These are phyloP conservation scores for Dasypolia templi DNA, from an alignment of 2,888 invertebrate genomes.

Conservation along the genomic window DNA sequence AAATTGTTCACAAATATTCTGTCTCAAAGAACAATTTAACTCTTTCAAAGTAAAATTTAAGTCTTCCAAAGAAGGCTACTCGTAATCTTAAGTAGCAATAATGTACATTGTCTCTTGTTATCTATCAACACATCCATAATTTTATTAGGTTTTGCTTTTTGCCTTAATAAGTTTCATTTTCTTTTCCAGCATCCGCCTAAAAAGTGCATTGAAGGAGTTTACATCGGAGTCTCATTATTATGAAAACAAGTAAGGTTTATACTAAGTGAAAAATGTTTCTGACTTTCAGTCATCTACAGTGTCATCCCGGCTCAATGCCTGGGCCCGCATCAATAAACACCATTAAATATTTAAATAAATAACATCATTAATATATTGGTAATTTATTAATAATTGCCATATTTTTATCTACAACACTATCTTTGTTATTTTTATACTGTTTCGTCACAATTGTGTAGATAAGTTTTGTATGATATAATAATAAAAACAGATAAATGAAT, in stretches of 20 bases:
- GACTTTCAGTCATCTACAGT: slow-evolving; percentile 12
- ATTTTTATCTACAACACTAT: slow-evolving; percentile 46
- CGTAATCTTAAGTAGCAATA: too few relatives aligned
- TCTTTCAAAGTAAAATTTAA: too few relatives aligned
- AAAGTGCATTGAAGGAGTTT: slow-evolving; percentile 22
- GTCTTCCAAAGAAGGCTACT: too few relatives aligned
- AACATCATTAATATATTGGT: slow-evolving; percentile 21
- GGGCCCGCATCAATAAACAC: slow-evolving; percentile 44
- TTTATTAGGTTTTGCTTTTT: not conserved
- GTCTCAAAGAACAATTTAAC: not conserved
- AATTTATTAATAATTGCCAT: slow-evolving; percentile 26
- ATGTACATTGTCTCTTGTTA: not conserved
- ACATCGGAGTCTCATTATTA: slow-evolving; percentile 14
- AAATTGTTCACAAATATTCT: not conserved
- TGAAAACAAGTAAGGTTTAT: slow-evolving; percentile 2
- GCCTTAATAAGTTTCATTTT: slow-evolving; percentile 3
- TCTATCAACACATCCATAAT: not conserved
- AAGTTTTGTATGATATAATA: slow-evolving; percentile 65
- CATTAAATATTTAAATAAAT: slow-evolving; percentile 18
- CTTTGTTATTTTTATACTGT: slow-evolving; percentile 71
- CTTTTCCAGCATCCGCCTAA: slow-evolving; percentile 79
- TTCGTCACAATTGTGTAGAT: slow-evolving; percentile 47
- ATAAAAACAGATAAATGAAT: slow-evolving; percentile 48
- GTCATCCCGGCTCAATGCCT: slow-evolving; percentile 51
- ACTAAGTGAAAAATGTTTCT: not conserved